These are phyloP conservation scores for Bovichtus variegatus DNA, from an alignment of 2,797 vertebrate genomes.

Conservation along the genomic window DNA sequence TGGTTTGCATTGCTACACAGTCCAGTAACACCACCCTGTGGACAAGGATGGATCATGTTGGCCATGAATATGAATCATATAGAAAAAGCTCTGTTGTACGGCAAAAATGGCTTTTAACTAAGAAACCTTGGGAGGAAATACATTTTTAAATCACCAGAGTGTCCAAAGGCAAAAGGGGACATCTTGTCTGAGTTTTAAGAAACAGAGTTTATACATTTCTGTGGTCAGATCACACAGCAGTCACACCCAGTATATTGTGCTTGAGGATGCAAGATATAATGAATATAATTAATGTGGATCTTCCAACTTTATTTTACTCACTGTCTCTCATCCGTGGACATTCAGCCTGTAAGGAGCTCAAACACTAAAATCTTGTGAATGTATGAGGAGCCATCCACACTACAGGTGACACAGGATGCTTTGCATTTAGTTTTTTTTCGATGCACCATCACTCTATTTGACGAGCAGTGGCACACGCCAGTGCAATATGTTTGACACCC, in stretches of 20 bases:
- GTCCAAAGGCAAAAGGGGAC: background rate
- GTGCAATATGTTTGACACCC: background rate
- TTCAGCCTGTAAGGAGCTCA: background rate
- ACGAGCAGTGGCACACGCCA: background rate
- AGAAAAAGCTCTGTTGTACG: background rate
- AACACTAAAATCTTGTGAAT: background rate
- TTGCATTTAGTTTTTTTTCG: background rate
- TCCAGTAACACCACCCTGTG: slow-evolving; percentile 52
- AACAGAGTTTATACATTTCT: background rate
- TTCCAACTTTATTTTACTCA: background rate
- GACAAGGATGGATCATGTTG: background rate
- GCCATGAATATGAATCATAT: too few relatives aligned
- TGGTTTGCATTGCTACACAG: background rate
- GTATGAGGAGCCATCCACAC: background rate
- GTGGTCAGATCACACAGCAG: background rate
- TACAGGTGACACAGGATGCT: background rate
- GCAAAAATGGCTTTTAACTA: background rate
- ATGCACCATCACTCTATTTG: background rate
- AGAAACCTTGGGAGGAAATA: background rate
- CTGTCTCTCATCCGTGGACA: background rate
- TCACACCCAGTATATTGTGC: background rate
- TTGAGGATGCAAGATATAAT: background rate
- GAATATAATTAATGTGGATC: background rate
- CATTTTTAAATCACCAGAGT: background rate
- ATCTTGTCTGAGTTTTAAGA: background rate